A percentile compares a stretch with the other conserved stretches of the same genome.
Conservation (phyloP, 2,888 invertebrate species). For the Lochmaea capreae region DNA sequence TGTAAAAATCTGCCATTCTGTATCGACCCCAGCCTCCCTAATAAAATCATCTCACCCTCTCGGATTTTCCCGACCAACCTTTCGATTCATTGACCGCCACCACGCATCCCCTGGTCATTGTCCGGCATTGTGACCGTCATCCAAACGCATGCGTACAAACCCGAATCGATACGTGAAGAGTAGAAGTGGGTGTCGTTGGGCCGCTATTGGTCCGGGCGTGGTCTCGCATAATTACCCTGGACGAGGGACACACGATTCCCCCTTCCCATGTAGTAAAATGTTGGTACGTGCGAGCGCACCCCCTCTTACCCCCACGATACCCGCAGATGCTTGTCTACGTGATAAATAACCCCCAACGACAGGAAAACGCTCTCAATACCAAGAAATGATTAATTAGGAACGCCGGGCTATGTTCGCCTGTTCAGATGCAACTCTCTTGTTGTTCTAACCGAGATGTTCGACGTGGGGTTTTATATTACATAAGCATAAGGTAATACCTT, state of each 20-base stretch:
- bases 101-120: conserved; percentile 61
- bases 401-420: conserved; percentile 43
- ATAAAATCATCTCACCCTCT: conserved; percentile 3
- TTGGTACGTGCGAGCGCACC: conserved; percentile 44
- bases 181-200: conserved; percentile 53
- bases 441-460: conserved; percentile 45
- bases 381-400: conserved; percentile 65
- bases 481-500: conserved; percentile 30
- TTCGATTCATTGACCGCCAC: conserved; percentile 43
- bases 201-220: conserved; percentile 65
- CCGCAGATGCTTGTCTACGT: conserved; percentile 52
- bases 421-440: conserved; percentile 53
- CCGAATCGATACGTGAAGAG: conserved; percentile 57
- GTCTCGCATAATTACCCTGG: conserved; percentile 67
- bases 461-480: conserved; percentile 34
- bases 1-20: conserved; percentile 15
- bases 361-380: conserved; percentile 66
- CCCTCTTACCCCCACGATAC: conserved; percentile 59
- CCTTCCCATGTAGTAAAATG: conserved; percentile 50
- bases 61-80: not conserved
- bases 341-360: conserved; percentile 65
- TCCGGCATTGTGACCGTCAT: conserved; percentile 60
- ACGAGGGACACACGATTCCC: conserved; percentile 60
- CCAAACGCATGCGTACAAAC: conserved; percentile 50
- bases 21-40: not conserved